These are phyloP conservation scores for Elanus axillaris DNA, from an alignment of 2,113 vertebrate species.

Conservation along the genomic window DNA sequence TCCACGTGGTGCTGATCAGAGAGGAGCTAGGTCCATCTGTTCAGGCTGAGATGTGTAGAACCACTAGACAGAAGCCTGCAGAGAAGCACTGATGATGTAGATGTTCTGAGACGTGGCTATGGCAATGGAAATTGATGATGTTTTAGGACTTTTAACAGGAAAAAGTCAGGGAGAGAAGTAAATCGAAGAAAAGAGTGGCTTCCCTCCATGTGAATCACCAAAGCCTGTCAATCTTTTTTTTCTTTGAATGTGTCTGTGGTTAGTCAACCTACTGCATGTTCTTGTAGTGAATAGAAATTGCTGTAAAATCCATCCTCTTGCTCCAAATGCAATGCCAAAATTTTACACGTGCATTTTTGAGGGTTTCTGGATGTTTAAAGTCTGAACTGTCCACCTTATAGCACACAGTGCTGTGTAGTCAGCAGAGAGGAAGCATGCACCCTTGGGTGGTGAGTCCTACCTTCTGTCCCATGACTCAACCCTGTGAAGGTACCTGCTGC, in stretches of 20 bases:
- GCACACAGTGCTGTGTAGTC: neutral
- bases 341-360: neutral
- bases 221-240: neutral
- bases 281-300: neutral
- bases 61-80: neutral
- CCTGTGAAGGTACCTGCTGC: neutral
- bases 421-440: neutral
- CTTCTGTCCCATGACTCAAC: neutral
- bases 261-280: neutral
- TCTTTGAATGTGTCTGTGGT: neutral
- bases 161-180: neutral
- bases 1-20: rapidly evolving
- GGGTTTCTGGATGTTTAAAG: neutral
- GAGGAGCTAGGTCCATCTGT: neutral
- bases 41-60: neutral
- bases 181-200: neutral
- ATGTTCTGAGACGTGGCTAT: rapidly evolving
- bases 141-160: neutral
- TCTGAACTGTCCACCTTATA: neutral
- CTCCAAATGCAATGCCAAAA: neutral
- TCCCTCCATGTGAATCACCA: neutral
- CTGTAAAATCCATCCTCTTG: neutral
- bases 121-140: neutral
- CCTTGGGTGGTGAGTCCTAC: neutral
- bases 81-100: neutral